Percentiles rank a stretch among this genome's conserved stretches.
These are phyloP conservation scores for Flexamia atlantica DNA, from an alignment of 2,888 invertebrate species.

Conservation along the genomic window DNA sequence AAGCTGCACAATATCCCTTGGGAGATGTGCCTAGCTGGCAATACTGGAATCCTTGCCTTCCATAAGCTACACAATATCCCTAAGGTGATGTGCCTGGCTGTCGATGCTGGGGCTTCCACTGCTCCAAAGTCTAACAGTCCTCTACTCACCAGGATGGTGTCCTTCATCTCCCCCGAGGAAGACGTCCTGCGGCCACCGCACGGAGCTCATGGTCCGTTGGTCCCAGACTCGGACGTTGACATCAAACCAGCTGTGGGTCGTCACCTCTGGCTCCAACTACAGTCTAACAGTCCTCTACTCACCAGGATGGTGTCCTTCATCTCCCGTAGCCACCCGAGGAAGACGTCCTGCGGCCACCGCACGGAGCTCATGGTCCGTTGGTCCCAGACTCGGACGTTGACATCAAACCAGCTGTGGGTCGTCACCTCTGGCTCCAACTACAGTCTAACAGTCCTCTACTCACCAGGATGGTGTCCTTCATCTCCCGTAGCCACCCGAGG, in stretches of 20 bases:
- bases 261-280: too few relatives aligned
- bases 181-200: constrained; percentile 56
- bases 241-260: constrained; percentile 61
- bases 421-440: constrained; percentile 59
- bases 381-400: constrained; percentile 56
- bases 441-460: too few relatives aligned
- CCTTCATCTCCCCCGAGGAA: constrained; percentile 55
- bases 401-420: constrained; percentile 60
- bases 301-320: constrained; percentile 58
- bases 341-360: constrained; percentile 56
- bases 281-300: too few relatives aligned
- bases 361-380: constrained; percentile 52
- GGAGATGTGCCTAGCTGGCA: too few relatives aligned
- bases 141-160: constrained; percentile 45
- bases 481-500: constrained; percentile 52
- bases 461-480: constrained; percentile 59
- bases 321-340: constrained; percentile 49
- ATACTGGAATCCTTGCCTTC: too few relatives aligned
- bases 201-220: constrained; percentile 49
- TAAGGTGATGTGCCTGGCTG: too few relatives aligned
- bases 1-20: too few relatives aligned
- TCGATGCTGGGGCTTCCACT: too few relatives aligned
- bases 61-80: too few relatives aligned
- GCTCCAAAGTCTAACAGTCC: too few relatives aligned
- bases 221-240: constrained; percentile 56